These are phyloP conservation scores for Leptosomus discolor DNA, from an alignment of 2,113 vertebrate species.

Conservation along the genomic window DNA sequence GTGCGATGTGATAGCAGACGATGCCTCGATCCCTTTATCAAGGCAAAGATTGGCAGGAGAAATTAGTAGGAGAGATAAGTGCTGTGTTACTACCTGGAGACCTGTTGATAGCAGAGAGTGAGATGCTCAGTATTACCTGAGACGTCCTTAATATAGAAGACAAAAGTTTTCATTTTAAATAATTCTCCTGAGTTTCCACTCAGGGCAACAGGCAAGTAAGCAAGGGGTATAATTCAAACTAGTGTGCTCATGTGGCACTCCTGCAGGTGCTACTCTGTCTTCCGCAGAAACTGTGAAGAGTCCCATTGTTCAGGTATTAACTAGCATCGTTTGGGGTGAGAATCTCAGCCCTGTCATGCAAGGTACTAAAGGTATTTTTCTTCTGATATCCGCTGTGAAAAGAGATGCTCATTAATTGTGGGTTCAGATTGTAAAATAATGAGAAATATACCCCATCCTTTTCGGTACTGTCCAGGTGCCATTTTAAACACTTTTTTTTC, in stretches of 20 bases:
- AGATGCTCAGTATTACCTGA: background rate
- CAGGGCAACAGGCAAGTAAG: background rate
- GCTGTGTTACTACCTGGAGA: background rate
- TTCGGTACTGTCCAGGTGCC: background rate
- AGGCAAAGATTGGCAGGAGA: background rate
- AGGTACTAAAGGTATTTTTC: background rate
- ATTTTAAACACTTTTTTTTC: background rate
- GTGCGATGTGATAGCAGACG: background rate
- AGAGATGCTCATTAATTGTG: background rate
- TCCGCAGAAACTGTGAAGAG: background rate
- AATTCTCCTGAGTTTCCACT: background rate
- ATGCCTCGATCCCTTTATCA: background rate
- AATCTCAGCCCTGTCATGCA: background rate
- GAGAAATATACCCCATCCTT: background rate
- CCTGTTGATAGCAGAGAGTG: accelerated
- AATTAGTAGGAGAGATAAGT: background rate
- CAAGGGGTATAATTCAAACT: background rate
- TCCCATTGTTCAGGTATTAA: background rate
- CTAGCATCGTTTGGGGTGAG: background rate
- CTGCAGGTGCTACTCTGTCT: background rate
- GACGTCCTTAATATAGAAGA: background rate
- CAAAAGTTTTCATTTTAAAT: background rate
- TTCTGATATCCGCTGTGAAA: background rate
- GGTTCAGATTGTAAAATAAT: background rate
- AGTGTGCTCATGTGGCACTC: background rate